Base-by-base conservation (phyloP, 1,140 invertebrate species). In the Panagrolaimus sp. region DNA sequence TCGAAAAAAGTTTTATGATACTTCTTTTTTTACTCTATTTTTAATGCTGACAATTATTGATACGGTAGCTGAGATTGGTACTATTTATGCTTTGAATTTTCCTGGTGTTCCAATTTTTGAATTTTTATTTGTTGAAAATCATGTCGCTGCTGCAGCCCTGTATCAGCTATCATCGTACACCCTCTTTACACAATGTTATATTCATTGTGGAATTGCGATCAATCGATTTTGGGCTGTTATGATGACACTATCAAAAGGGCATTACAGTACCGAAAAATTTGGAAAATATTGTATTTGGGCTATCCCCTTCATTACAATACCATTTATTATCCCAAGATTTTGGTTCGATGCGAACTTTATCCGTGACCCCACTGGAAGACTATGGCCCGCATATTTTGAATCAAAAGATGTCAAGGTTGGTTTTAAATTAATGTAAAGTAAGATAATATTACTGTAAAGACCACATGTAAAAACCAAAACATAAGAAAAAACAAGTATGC, bases 151-250 rank as follows among this genome's bases (percentile, higher is more conserved):
- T 20, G n/a, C 51, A 1, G 20, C 51, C 9, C 1, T 23, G 1
- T 57, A 57, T 27, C 51, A 25, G 5, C 27, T 57, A 27, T 25
- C 51, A 9, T 20, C 51, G 0, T 57, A 57, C 5, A 27, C 27
- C 4, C 13, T 57, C 1, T 57, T 25, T 27, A 57, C 51, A 1
- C 51, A 57, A 13, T 57, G 51, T 20, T 57, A 25, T 13, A 57
- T 57, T 27, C 51, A 57, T 27, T 25, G 20, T 20, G 13, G 9
- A 20, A 57, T 57, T 57, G 51, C 51, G 1, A 25, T 57, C n/a
- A 57, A 57, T 13, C 51, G 51, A 25, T 27, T 57, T 25, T 57
- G 51, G 51, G n/a, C 20, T 57, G 51, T 57, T 16, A 25, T 38
- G 31, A 38, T 38, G 31, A 57, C 16, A n/a, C 9, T 57, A 16